phyloP scores from a whole-genome alignment of 2,113 vertebrate species.

The Pelmatolapia mariae region DNA sequence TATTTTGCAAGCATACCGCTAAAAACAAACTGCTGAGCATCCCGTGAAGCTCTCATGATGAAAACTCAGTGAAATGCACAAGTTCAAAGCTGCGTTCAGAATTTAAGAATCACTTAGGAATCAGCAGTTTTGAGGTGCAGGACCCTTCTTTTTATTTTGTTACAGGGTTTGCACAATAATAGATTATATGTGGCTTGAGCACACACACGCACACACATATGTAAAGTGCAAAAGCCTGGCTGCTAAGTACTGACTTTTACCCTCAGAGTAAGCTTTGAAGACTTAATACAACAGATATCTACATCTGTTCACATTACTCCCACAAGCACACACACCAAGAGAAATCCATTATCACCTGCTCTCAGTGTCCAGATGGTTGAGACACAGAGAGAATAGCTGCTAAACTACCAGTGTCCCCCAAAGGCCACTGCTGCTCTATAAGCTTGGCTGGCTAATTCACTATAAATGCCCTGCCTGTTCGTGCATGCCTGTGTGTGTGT shows the following conservation, averaged over 20 bases:
- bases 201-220: not conserved
- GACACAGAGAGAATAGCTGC: slow-evolving; percentile 4
- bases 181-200: not conserved
- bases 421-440: slow-evolving; percentile 33
- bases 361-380: slow-evolving; percentile 22
- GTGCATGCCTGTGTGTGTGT: not conserved
- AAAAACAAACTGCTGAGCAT: not conserved
- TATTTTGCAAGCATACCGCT: not conserved
- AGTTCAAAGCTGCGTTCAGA: not conserved
- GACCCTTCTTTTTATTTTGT: not conserved
- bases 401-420: slow-evolving; percentile 8
- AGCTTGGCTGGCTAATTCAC: slow-evolving; percentile 29
- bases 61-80: slow-evolving; percentile 5
- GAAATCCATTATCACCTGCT: slow-evolving; percentile 37
- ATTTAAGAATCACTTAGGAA: not conserved
- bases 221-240: not conserved
- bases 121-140: not conserved
- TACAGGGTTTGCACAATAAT: not conserved
- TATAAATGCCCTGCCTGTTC: not conserved
- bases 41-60: not conserved
- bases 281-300: not conserved
- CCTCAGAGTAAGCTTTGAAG: not conserved
- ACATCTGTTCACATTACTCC: slow-evolving; percentile 3
- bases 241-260: not conserved
- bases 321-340: slow-evolving; percentile 1